Evolutionary conservation across 2,888 invertebrate genomes (phyloP).

Genomic region (Eudasyphora cyanicolor): DNA sequence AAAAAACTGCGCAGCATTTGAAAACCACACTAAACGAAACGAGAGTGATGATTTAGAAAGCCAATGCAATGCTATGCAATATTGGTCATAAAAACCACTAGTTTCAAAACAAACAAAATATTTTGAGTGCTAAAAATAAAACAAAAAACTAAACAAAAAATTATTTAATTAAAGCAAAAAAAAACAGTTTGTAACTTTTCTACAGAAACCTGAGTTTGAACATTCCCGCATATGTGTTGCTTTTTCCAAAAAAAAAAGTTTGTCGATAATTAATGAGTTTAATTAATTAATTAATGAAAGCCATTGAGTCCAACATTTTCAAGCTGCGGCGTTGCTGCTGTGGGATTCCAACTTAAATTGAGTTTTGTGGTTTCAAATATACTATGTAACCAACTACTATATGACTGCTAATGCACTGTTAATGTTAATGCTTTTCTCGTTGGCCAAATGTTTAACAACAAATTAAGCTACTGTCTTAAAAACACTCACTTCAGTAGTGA

Average conservation of each 20-base stretch:
- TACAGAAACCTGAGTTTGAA: not conserved
- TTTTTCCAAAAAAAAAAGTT: not conserved
- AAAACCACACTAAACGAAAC: not conserved
- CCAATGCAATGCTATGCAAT: not conserved
- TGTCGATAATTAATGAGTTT: slow-evolving; percentile 41
- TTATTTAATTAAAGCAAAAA: not conserved
- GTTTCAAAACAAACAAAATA: not conserved
- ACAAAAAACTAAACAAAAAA: not conserved
- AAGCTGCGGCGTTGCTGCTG: too few relatives aligned
- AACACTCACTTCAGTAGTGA: not conserved
- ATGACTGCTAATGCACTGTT: not conserved
- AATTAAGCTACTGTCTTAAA: slow-evolving; percentile 14
- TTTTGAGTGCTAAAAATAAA: not conserved
- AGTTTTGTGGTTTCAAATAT: not conserved
- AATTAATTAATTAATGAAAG: slow-evolving; percentile 42
- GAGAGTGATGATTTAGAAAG: too few relatives aligned
- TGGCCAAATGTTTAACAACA: slow-evolving; percentile 1
- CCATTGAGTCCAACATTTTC: slow-evolving; percentile 31
- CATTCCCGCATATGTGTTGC: too few relatives aligned
- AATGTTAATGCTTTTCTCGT: not conserved
- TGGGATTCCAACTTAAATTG: not conserved
- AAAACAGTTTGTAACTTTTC: slow-evolving; percentile 19
- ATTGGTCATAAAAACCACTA: not conserved
- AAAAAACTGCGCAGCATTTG: not conserved
- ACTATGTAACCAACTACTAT: not conserved